Base-by-base conservation (phyloP, 2,113 vertebrate genomes). In the Clarias gariepinus region DNA sequence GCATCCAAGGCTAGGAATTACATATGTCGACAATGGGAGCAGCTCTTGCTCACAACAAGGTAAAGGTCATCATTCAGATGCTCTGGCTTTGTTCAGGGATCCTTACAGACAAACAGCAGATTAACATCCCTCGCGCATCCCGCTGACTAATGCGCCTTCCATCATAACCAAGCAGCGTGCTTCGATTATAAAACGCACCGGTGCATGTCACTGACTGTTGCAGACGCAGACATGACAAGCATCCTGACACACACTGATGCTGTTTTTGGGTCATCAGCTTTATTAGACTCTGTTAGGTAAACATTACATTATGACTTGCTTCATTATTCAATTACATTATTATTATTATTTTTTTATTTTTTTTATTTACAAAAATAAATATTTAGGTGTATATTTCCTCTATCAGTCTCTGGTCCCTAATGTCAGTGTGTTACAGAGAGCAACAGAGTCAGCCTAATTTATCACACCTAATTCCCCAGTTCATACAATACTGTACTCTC, bases 21-120 rank as follows among this genome's bases (percentile, higher is more conserved):
- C 90, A 92, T 86, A 90, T 90, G 91, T 92, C 91, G 91, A 94
- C 93, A 92, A 93, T 80, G 87, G 87, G 89, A 82, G 89, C 76
- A 85, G 78, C 68, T 36, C 87, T 89, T 88, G 86, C 87, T 87
- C 84, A 86, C 83, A 82, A 86, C 41, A 84, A 94, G 91, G 85
- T 90, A 94, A 94, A 95, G 94, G 94, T 94, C 93, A 92, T 52
- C 69, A 82, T 90, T 91, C 90, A 90, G 93, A 92, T 92, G 78
- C 90, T 57, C 88, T 82, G 79, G 85, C 89, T 91, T 90, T 89
- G 88, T 92, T 89, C 88, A 68, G 3, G 23, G 63, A 53, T 23
- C 78, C 89, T 86, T 68, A 89, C 76, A 78, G 69, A 58, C 66
- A 85, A 64, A 73, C 58, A 28, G 33, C n/a, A 41, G 81, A 86